phyloP scores from a whole-genome alignment of 2,797 vertebrate species.

The Simalia tracyae region DNA sequence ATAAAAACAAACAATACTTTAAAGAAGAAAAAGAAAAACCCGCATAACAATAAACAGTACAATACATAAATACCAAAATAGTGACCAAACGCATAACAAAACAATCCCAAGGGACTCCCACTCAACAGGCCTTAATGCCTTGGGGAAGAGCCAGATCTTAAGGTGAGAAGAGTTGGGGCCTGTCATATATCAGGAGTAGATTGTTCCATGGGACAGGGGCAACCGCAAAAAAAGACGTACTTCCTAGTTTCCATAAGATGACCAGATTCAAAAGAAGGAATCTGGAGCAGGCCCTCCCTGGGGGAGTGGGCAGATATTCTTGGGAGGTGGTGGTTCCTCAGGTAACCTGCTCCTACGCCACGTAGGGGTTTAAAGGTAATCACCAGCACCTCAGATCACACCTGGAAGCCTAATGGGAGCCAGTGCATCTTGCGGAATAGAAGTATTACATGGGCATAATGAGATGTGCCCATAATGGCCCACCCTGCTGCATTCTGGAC shows the following conservation, averaged over 20 bases:
- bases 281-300: background rate
- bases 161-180: background rate
- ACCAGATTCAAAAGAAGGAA: background rate
- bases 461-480: background rate
- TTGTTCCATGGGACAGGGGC: background rate
- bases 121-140: background rate
- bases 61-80: background rate
- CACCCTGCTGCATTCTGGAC: background rate
- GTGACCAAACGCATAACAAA: background rate
- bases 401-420: background rate
- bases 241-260: background rate
- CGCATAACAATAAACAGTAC: background rate
- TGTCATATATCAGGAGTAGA: background rate
- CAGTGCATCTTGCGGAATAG: background rate
- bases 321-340: background rate
- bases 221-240: background rate
- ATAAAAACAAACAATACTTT: background rate
- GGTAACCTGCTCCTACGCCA: background rate
- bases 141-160: background rate
- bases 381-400: background rate
- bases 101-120: background rate
- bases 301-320: background rate
- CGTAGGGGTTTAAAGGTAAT: background rate
- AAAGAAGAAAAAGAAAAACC: background rate
- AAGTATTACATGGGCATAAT: background rate